Base-by-base conservation (phyloP, 2,888 invertebrate genomes). In the Spodoptera littoralis region DNA sequence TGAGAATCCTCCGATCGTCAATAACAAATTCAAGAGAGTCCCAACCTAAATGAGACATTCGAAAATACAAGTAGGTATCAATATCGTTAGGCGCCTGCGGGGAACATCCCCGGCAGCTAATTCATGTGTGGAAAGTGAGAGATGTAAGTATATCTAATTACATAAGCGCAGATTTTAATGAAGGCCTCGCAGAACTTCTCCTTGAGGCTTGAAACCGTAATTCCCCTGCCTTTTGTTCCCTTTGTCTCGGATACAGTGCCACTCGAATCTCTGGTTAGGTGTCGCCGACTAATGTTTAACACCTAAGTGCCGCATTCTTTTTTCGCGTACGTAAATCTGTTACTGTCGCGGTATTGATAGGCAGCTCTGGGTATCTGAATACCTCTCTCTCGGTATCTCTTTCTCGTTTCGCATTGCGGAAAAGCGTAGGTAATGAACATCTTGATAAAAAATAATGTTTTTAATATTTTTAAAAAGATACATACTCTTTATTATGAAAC, bases 141-240 rank as follows among this genome's bases (percentile, higher is more conserved):
- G 52, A 61, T 70, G 70, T 78, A 71, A 77, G 78, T 81, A 78
- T 82, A 79, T 77, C 79, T 83, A 84, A 88, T 85, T 84, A 84
- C 80, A 78, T 81, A 76, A 84, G 82, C 83, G 76, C 80, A 84
- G 84, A 84, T 84, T 85, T 79, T 87, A 89, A 90, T 88, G 83
- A 89, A 88, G 84, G 85, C 81, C 82, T 76, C 78, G 70, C 81
- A 84, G 83, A 83, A 83, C 79, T 84, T 84, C 77, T 75, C 69
- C 77, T 84, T 84, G 87, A 86, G 82, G 83, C 83, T 86, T 84
- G 79, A 84, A 84, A 81, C 84, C 83, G 87, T 89, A 86, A 88
- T 88, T 85, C 84, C 79, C 66, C 80, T 77, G 84, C 80, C 84
- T 87, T 87, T 90, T 88, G 88, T 89, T 84, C 79, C 81, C 85